Evolutionary conservation across 2,888 invertebrate species (phyloP), one percentile per base, ranked within the genome.

Genomic region (Acanthoscelides obtectus): DNA sequence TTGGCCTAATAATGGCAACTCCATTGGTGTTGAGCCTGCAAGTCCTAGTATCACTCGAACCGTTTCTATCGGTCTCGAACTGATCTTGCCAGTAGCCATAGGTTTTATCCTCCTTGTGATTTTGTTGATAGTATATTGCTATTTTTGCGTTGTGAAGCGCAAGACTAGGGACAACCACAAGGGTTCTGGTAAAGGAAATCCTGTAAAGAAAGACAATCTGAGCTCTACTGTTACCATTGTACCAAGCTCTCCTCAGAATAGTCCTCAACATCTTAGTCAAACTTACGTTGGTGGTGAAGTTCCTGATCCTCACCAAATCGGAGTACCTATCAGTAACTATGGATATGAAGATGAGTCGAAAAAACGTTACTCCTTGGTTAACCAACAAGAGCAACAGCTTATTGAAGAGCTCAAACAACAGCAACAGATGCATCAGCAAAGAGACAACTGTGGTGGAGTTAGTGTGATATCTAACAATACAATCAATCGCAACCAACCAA

Each of bases 41-140:
- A 83, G 84, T 66, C 86, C 87, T 0, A 84, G 84, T 69, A 82
- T 87, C 22, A 81, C 86, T 0, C 84, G 84, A 73, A 81, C 82
- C 1, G 81, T 85, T 75, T 84, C 84, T 72, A 79, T 87, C 63
- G 86, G 86, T 12, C 77, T 87, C 22, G 87, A 88, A 77, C 80
- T 88, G 1, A 86, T 88, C 65, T 76, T 88, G 27, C 87, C 88
- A 5, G 85, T 88, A 19, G 84, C 86, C 0, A 86, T 87, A 25
- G 87, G 87, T 19, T 79, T 87, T 20, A 80, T 86, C 22, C 79
- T 88, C 19, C 78, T 88, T 12, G 80, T 85, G 1, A 80, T 87
- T 0, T 77, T 87, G 3, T 77, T 87, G 8, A 82, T 85, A 6
- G 78, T 87, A 8, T 87, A 88, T 77, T 87, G 87, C 75, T 87